Conservation (phyloP, 2,888 invertebrate species). For the Leuctra nigra region DNA sequence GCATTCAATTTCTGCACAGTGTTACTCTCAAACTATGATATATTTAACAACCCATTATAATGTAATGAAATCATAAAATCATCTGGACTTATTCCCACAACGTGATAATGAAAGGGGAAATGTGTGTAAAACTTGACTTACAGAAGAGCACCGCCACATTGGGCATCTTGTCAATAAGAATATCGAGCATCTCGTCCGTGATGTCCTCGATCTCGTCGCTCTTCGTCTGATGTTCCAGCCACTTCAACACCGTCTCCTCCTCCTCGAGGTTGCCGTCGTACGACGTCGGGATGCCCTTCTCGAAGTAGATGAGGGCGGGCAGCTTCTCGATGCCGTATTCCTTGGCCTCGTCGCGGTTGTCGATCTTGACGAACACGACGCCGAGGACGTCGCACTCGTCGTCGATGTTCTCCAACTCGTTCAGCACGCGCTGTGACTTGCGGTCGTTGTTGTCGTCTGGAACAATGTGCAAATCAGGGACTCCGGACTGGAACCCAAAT, state of each 20-base stretch:
- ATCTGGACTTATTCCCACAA: too few relatives aligned
- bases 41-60: too few relatives aligned
- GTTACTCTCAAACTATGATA: too few relatives aligned
- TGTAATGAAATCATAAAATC: neutral
- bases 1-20: too few relatives aligned
- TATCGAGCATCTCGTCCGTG: slow-evolving; percentile 89
- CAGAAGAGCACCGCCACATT: slow-evolving; percentile 88
- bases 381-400: slow-evolving; percentile 86
- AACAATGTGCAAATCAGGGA: too few relatives aligned
- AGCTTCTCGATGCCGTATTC: slow-evolving; percentile 88
- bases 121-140: slow-evolving; percentile 46
- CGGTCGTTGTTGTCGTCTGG: slow-evolving; percentile 84
- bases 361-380: slow-evolving; percentile 87
- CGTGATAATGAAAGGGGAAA: neutral
- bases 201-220: slow-evolving; percentile 91
- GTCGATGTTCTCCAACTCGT: slow-evolving; percentile 88
- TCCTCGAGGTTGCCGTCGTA: slow-evolving; percentile 66
- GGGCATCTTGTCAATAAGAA: slow-evolving; percentile 80
- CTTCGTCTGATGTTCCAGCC: slow-evolving; percentile 78
- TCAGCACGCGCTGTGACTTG: slow-evolving; percentile 75
- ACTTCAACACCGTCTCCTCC: slow-evolving; percentile 79
- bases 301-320: slow-evolving; percentile 71
- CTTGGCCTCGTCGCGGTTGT: slow-evolving; percentile 81
- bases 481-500: too few relatives aligned
- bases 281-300: slow-evolving; percentile 33